Evolutionary conservation across 2,888 invertebrate genomes (phyloP).

Genomic region (Cetonia aurata): DNA sequence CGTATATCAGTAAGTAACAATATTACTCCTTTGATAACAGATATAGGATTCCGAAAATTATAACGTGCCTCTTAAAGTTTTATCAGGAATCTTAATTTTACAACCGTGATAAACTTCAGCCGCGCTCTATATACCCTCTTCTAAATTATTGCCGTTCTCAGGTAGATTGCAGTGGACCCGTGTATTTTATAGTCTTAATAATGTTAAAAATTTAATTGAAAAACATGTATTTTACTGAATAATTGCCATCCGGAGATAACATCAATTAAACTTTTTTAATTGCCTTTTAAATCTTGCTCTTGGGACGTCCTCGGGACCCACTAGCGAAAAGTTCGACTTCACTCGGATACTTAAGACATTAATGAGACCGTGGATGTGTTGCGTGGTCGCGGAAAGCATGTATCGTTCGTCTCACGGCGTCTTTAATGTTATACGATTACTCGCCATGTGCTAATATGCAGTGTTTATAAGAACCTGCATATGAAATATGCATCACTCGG

Average conservation of each 20-base stretch:
- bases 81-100: conserved; percentile 10
- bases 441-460: conserved; percentile 26
- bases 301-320: background rate
- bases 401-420: conserved; percentile 41
- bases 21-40: too few species aligned
- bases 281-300: conserved; percentile 32
- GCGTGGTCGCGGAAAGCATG: conserved; percentile 48
- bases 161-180: conserved; percentile 26
- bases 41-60: too few species aligned
- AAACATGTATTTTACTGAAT: conserved; percentile 41
- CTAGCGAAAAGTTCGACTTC: conserved; percentile 35
- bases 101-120: conserved; percentile 3
- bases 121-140: background rate
- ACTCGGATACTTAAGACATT: conserved; percentile 36
- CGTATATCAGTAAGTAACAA: too few species aligned
- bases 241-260: conserved; percentile 36
- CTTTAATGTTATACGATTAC: conserved; percentile 35
- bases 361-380: conserved; percentile 41
- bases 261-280: conserved; percentile 40
- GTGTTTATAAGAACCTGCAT: conserved; percentile 15
- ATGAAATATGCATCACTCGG: conserved; percentile 10
- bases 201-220: conserved; percentile 40
- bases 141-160: conserved; percentile 6
- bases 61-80: background rate
- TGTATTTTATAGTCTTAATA: conserved; percentile 28